phyloP scores from a whole-genome alignment of 2,888 invertebrate genomes.

The Sinotaia quadrata region DNA sequence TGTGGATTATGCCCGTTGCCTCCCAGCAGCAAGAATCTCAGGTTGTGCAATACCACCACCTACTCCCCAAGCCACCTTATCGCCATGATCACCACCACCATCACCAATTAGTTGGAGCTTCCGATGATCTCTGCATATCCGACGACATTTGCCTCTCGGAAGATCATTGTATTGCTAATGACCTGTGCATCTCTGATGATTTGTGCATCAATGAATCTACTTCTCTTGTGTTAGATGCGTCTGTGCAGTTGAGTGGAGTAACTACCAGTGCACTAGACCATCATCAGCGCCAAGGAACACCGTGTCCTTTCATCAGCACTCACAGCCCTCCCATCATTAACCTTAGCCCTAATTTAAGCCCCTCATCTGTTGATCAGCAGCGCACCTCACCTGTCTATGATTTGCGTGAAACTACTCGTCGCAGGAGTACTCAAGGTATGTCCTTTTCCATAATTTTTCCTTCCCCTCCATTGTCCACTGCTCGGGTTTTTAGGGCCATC shows the following conservation, averaged over 20 bases:
- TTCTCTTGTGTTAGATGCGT: slow-evolving; percentile 21
- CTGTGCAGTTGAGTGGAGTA: slow-evolving; percentile 11
- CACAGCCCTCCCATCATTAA: slow-evolving; percentile 71
- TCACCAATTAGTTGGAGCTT: slow-evolving; percentile 37
- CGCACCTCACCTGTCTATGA: slow-evolving; percentile 68
- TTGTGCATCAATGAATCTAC: slow-evolving; percentile 23
- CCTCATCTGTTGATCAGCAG: slow-evolving; percentile 50
- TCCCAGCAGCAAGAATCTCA: slow-evolving; percentile 59
- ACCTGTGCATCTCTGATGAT: slow-evolving; percentile 20
- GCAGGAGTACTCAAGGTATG: slow-evolving; percentile 62
- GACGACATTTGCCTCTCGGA: slow-evolving; percentile 16
- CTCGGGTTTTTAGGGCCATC: too few species aligned
- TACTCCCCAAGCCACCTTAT: slow-evolving; percentile 45
- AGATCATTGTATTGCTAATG: slow-evolving; percentile 8
- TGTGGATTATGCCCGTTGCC: slow-evolving; percentile 60
- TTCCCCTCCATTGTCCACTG: not conserved
- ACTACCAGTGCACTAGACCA: slow-evolving; percentile 9
- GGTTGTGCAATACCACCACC: slow-evolving; percentile 44
- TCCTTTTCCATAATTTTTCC: slow-evolving; percentile 3
- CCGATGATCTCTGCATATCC: slow-evolving; percentile 29
- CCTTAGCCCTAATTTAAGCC: slow-evolving; percentile 63
- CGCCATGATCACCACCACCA: slow-evolving; percentile 36
- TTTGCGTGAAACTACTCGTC: slow-evolving; percentile 64
- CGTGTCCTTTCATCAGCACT: slow-evolving; percentile 63
- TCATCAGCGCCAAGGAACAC: too few species aligned